Evolutionary conservation across 1,140 invertebrate genomes (phyloP), one percentile per base, ranked within the genome.

Genomic region (Anoplolepis gracilipes): DNA sequence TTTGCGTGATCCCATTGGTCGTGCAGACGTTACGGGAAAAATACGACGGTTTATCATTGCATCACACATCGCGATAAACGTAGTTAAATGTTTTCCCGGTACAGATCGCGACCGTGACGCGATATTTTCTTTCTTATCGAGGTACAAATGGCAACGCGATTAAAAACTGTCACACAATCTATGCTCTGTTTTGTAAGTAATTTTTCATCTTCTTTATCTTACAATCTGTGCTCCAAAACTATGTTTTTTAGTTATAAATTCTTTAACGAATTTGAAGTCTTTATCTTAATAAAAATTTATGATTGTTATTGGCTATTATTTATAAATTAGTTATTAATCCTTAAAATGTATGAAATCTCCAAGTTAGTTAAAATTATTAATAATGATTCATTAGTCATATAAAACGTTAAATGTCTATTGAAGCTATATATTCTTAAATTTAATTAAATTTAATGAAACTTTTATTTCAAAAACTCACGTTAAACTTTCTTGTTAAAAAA

Each of bases 21-120:
- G 22, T 39, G 22, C 19, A n/a, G 7, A 3, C n/a, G 13, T 81
- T 25, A n/a, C 2, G 28, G n/a, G 25, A 61, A 72, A 59, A 73
- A 42, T 59, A 46, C 8, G 19, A 10, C 22, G 13, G 11, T 82
- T 79, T 82, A 82, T 82, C 39, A 67, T 55, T 8, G n/a, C 7
- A 28, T 13, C 13, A 16, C 39, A 49, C 10, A 46, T 49, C 13
- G 59, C 42, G 22, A 69, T 69, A 69, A 79, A 78, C 39, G 25
- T 33, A 39, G 25, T 49, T 42, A 64, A 65, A 78, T 65, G 64
- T 77, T 22, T 62, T 13, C n/a, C 8, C n/a, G 36, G 61, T 62
- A 76, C 33, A 36, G 8, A 59, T 1, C 10, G 76, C 42, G 28
- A 65, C 6, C 75, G n/a, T 61, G 30, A 79, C n/a, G 11, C 13